Evolutionary conservation across 2,113 vertebrate genomes (phyloP).

Genomic region (Drymodes brunneopygia): DNA sequence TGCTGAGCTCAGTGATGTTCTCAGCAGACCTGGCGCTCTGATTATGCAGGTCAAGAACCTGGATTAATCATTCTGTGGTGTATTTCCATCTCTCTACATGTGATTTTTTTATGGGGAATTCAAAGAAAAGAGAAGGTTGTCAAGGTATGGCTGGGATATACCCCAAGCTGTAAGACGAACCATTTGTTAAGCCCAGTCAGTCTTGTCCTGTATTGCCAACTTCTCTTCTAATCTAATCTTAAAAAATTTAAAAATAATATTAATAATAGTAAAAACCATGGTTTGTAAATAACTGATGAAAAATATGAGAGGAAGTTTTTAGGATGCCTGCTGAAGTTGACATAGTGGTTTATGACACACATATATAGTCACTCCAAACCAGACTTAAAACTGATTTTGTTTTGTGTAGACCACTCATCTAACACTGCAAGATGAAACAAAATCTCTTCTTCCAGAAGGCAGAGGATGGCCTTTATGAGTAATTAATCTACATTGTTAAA

Average conservation of each 20-base stretch:
- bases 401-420: neutral
- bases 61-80: neutral
- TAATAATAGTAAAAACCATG: neutral
- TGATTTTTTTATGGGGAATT: neutral
- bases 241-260: too few relatives aligned
- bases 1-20: neutral
- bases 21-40: neutral
- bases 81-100: neutral
- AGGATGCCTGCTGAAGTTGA: neutral
- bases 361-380: accelerated
- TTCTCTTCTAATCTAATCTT: neutral
- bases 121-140: neutral
- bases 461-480: neutral
- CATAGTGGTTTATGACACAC: neutral
- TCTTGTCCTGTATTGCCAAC: neutral
- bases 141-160: neutral
- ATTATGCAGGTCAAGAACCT: neutral
- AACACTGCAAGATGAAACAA: neutral
- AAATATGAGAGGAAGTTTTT: neutral
- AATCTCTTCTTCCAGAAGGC: neutral
- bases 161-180: neutral
- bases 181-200: neutral
- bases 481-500: neutral
- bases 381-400: neutral
- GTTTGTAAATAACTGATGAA: neutral